Evolutionary conservation across 2,888 invertebrate species (phyloP).

Genomic region (Chrysolina haemoptera): DNA sequence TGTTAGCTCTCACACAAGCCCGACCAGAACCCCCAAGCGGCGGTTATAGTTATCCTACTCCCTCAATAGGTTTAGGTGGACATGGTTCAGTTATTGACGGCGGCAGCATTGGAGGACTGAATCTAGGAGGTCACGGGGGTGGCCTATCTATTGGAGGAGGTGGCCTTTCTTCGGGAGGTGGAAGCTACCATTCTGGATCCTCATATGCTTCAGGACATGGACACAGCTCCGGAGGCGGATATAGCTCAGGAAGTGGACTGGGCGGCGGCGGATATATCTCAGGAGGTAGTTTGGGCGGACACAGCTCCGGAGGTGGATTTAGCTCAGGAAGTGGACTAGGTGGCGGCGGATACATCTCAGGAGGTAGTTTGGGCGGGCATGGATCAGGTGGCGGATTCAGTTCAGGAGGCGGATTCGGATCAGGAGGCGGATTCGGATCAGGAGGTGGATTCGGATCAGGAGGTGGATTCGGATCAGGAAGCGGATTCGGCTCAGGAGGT

Average conservation of each 20-base stretch:
- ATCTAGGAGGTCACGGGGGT: conserved; percentile 25
- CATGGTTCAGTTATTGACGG: conserved; percentile 28
- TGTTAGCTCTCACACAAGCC: conserved; percentile 75
- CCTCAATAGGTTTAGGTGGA: conserved; percentile 43
- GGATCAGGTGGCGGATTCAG: conserved; percentile 38
- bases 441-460: conserved; percentile 61
- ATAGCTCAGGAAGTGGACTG: neutral
- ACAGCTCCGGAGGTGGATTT: neutral
- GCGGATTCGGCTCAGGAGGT: conserved; percentile 54
- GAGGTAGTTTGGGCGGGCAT: conserved; percentile 47
- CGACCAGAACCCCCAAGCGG: conserved; percentile 74
- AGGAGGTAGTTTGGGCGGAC: conserved; percentile 49
- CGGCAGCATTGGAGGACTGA: conserved; percentile 23
- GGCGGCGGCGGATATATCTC: conserved; percentile 39
- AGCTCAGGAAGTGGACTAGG: conserved; percentile 52
- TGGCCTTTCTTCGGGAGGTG: conserved; percentile 40
- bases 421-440: conserved; percentile 1
- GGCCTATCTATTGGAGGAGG: conserved; percentile 45
- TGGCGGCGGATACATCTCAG: conserved; percentile 43
- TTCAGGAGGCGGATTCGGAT: conserved; percentile 48
- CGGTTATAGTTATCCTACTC: conserved; percentile 68
- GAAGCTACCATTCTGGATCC: conserved; percentile 43
- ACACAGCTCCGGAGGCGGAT: neutral
- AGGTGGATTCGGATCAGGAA: conserved; percentile 62
- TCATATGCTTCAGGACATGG: conserved; percentile 54